Evolutionary conservation across 2,888 invertebrate genomes (phyloP).

Genomic region (Drosophila phalerata): DNA sequence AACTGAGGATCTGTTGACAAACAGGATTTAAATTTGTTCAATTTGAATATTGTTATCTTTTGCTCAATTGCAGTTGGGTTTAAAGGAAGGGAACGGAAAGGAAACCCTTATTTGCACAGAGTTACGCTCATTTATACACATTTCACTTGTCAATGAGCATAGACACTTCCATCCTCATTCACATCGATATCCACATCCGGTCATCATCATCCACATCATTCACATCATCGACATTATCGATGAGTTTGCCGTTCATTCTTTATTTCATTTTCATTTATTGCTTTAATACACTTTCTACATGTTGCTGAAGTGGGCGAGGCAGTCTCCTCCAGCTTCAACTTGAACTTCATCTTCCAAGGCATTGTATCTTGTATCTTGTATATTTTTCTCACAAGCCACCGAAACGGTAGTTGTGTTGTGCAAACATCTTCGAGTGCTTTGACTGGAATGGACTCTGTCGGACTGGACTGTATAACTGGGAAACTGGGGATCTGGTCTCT

Average conservation of each 20-base stretch:
- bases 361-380: slow-evolving; percentile 44
- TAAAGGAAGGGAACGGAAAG: too few species aligned
- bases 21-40: slow-evolving; percentile 78
- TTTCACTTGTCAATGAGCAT: slow-evolving; percentile 64
- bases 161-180: slow-evolving; percentile 12
- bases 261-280: slow-evolving; percentile 23
- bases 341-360: slow-evolving; percentile 9
- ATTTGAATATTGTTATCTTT: slow-evolving; percentile 71
- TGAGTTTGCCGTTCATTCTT: slow-evolving; percentile 58
- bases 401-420: slow-evolving; percentile 80
- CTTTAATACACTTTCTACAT: slow-evolving; percentile 73
- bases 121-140: slow-evolving; percentile 27
- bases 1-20: slow-evolving; percentile 73
- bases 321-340: slow-evolving; percentile 1
- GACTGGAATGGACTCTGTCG: slow-evolving; percentile 20
- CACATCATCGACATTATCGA: slow-evolving; percentile 27
- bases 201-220: slow-evolving; percentile 21
- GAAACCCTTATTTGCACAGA: slow-evolving; percentile 22
- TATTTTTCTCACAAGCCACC: slow-evolving; percentile 78
- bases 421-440: slow-evolving; percentile 72
- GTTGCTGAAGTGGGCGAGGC: slow-evolving; percentile 68
- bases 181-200: slow-evolving; percentile 64
- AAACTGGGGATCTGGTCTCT: not conserved
- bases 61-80: slow-evolving; percentile 43
- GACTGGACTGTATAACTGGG: not conserved